phyloP scores from a whole-genome alignment of 1,140 invertebrate species.

The Papilio machaon region DNA sequence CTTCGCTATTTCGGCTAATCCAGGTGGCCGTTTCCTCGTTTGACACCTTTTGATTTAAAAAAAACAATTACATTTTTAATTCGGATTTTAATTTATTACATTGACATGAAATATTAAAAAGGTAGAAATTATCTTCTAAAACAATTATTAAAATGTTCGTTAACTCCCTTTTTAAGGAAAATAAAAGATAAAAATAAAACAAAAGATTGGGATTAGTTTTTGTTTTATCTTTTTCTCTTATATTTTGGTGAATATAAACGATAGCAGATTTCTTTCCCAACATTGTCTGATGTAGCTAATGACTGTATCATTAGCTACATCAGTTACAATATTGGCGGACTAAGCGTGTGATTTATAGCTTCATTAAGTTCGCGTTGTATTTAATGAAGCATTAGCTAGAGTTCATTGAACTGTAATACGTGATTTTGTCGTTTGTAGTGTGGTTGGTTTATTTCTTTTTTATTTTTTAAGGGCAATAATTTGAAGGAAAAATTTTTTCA shows the following conservation, averaged over 20 bases:
- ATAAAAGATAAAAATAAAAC: background rate
- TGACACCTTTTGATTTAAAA: no score
- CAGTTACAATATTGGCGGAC: background rate
- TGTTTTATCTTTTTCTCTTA: background rate
- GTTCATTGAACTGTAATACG: background rate
- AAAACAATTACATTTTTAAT: no score
- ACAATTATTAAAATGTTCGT: no score
- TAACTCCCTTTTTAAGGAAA: no score
- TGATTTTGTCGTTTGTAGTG: background rate
- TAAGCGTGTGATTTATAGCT: conserved; percentile 4
- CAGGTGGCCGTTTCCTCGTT: no score
- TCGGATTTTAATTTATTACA: no score
- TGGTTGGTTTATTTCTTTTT: background rate
- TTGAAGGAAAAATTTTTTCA: no score
- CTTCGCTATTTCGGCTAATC: no score
- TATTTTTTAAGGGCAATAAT: background rate
- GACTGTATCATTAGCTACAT: background rate
- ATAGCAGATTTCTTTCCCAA: background rate
- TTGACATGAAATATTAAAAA: no score
- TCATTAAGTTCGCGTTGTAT: conserved; percentile 11
- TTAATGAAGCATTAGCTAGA: background rate
- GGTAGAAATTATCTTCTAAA: no score
- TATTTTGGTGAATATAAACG: background rate
- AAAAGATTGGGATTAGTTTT: background rate
- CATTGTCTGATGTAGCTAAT: background rate